A percentile compares a stretch with the other conserved stretches of the same genome.
Conservation (phyloP, 2,797 vertebrate genomes). For the Benthosema pterotum region DNA sequence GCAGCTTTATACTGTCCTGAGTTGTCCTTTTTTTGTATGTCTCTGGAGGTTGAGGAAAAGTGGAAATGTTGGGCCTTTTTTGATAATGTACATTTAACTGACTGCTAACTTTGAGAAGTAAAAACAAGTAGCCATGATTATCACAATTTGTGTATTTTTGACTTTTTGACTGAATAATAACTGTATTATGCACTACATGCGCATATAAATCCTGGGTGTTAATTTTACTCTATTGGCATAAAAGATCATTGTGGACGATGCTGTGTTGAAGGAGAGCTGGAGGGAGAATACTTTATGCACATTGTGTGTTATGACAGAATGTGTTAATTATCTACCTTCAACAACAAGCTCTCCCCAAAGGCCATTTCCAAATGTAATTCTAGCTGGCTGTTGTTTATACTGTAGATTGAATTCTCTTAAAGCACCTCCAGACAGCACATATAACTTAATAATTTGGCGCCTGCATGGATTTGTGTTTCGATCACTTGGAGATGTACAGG, state of each 20-base stretch:
- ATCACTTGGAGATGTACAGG: no score
- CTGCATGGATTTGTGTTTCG: no score
- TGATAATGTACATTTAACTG: constrained; percentile 89
- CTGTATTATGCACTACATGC: background rate
- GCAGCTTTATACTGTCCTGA: constrained; percentile 79
- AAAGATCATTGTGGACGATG: no score
- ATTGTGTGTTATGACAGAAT: background rate
- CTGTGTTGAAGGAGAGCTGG: background rate
- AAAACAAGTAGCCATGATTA: constrained; percentile 80
- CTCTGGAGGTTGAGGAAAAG: constrained; percentile 70
- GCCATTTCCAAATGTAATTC: background rate
- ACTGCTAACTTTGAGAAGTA: constrained; percentile 87
- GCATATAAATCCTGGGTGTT: no score
- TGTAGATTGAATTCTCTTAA: no score
- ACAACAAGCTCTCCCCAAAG: background rate
- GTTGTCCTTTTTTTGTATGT: constrained; percentile 73
- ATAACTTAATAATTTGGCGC: no score
- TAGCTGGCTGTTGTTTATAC: constrained; percentile 10
- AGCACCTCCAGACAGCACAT: no score
- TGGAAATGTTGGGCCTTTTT: constrained; percentile 85
- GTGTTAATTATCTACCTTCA: background rate
- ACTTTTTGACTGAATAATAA: background rate
- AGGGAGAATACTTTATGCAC: background rate
- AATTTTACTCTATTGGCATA: no score
- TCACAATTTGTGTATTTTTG: constrained; percentile 42